A percentile compares a stretch with the other conserved stretches of the same genome.
Conservation (phyloP, 2,888 invertebrate species). For the Neuroscelio doddi region DNA sequence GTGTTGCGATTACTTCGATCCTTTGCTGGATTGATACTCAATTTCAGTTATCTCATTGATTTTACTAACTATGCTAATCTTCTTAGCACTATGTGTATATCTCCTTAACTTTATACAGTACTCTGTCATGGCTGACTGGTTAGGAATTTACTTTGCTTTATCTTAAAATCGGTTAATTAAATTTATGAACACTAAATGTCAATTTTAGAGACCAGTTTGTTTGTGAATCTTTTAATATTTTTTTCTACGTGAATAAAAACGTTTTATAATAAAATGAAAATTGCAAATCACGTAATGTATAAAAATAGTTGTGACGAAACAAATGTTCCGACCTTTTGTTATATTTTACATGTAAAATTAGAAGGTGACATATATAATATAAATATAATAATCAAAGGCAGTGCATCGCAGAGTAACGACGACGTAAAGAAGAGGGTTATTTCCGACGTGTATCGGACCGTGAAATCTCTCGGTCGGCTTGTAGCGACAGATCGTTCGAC, state of each 20-base stretch:
- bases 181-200: too few relatives aligned
- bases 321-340: slow-evolving; percentile 1
- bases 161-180: too few relatives aligned
- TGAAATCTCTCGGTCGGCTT: slow-evolving; percentile 53
- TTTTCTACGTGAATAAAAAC: too few relatives aligned
- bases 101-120: slow-evolving; percentile 19
- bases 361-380: slow-evolving; percentile 5
- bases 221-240: too few relatives aligned
- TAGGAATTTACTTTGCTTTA: slow-evolving; percentile 34
- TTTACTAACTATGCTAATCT: slow-evolving; percentile 28
- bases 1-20: too few relatives aligned
- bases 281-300: neutral
- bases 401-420: neutral
- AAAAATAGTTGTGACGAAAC: neutral
- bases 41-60: slow-evolving; percentile 21
- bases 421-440: slow-evolving; percentile 8
- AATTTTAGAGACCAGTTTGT: too few relatives aligned
- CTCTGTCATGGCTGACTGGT: slow-evolving; percentile 30
- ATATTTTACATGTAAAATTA: neutral
- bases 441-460: slow-evolving; percentile 41
- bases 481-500: slow-evolving; percentile 64
- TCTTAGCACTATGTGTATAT: slow-evolving; percentile 8
- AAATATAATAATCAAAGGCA: slow-evolving; percentile 12
- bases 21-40: slow-evolving; percentile 12
- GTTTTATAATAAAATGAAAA: slow-evolving; percentile 11